Evolutionary conservation across 1,140 invertebrate genomes (phyloP).

Genomic region (Sogatella furcifera): DNA sequence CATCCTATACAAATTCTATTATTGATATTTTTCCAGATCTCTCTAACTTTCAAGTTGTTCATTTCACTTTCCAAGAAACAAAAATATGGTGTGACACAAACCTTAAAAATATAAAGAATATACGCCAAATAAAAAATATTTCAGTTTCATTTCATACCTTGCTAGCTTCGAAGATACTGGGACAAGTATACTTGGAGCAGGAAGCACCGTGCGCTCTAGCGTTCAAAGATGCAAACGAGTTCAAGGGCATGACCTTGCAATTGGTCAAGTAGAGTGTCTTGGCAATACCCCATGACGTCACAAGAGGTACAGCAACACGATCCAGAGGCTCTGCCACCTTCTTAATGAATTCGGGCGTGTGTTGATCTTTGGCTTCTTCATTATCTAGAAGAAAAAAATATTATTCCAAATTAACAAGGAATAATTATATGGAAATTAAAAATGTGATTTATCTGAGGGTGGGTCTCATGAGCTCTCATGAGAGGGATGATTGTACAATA

Average conservation of each 20-base stretch:
- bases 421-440: too few species aligned
- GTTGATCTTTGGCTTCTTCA: slow-evolving; percentile 28
- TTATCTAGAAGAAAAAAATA: slow-evolving; percentile 16
- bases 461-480: too few species aligned
- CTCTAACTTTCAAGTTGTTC: too few species aligned
- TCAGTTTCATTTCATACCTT: slow-evolving; percentile 28
- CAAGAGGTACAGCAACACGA: slow-evolving; percentile 53
- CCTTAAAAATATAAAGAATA: too few species aligned
- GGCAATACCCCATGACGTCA: slow-evolving; percentile 75
- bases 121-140: too few species aligned
- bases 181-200: slow-evolving; percentile 51
- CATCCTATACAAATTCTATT: too few species aligned
- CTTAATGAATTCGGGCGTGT: slow-evolving; percentile 49
- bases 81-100: too few species aligned
- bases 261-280: slow-evolving; percentile 75
- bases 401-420: too few species aligned
- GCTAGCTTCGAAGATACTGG: slow-evolving; percentile 53
- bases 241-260: slow-evolving; percentile 63
- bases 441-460: too few species aligned
- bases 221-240: slow-evolving; percentile 61
- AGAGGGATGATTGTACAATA: too few species aligned
- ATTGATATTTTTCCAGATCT: too few species aligned
- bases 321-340: slow-evolving; percentile 72
- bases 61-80: too few species aligned
- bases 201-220: slow-evolving; percentile 53